phyloP scores from a whole-genome alignment of 2,888 invertebrate species.

The Nephrotoma guestfalica region DNA sequence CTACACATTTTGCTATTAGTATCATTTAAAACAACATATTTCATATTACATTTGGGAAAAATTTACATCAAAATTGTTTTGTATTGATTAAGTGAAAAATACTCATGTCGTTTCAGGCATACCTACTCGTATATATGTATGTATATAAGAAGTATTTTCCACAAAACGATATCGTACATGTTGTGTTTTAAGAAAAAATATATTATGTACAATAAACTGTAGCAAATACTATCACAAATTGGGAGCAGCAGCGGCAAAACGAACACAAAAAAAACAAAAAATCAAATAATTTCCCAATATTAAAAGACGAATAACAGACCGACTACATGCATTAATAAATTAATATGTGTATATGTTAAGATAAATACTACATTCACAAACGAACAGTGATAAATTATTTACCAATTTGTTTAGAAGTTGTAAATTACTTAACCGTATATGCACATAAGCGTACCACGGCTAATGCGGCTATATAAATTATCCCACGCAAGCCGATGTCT shows the following conservation, averaged over 20 bases:
- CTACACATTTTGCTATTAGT: background rate
- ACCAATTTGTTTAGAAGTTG: background rate
- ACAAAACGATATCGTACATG: too few relatives aligned
- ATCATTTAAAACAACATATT: background rate
- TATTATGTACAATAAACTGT: background rate
- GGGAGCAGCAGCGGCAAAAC: background rate
- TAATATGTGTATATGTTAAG: background rate
- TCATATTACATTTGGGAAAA: background rate
- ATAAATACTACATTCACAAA: background rate
- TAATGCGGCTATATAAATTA: too few relatives aligned
- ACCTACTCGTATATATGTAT: background rate
- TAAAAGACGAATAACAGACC: background rate
- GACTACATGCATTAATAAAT: background rate
- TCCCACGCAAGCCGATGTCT: too few relatives aligned
- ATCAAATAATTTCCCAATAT: background rate
- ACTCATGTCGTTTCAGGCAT: background rate
- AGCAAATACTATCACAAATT: background rate
- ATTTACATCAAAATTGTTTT: background rate
- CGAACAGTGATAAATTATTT: background rate
- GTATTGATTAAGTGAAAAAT: background rate
- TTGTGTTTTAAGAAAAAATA: background rate
- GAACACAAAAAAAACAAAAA: background rate
- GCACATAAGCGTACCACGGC: background rate
- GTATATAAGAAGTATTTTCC: background rate
- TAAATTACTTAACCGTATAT: background rate